Evolutionary conservation across 2,113 vertebrate species (phyloP), one percentile per base, ranked within the genome.

Genomic region (Apteryx owenii): DNA sequence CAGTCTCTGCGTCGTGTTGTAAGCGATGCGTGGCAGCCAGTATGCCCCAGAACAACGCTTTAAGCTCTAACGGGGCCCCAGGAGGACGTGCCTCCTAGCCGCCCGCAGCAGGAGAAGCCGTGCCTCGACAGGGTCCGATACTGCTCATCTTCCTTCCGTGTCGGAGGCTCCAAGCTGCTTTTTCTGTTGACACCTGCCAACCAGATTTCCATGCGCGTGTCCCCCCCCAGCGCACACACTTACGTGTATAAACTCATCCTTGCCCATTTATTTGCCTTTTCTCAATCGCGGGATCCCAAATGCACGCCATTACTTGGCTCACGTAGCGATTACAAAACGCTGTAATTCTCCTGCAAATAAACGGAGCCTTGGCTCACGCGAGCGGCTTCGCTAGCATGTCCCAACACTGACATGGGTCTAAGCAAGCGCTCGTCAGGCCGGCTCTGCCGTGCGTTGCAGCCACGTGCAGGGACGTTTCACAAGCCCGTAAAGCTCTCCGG

Each of bases 1-100:
- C 85, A 85, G 51, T 36, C 75, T 79, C n/a, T 8, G 1, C 79
- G 7, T 53, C 46, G 4, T 31, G 6, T 4, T 88, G 58, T 51
- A 71, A 61, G 68, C 12, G 42, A 42, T 9, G 26, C 8, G 17
- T 1, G 13, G 70, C 44, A 69, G 62, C 84, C 84, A 77, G 22
- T 79, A 85, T 73, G 58, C n/a, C 53, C 54, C 93, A 93, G 72
- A 60, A 44, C 33, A 96, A 85, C 79, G 94, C 92, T 93, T 96
- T 82, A 94, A n/a, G 80, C 53, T 81, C 51, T 95, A 76, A 81
- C 91, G 82, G 48, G 60, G 77, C 44, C 73, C 50, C 75, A 89
- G 70, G 38, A 94, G 90, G 75, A 85, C 19, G 83, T 90, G 82
- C 36, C 13, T 61, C 54, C 75, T 42, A 33, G 51, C 26, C 2